phyloP scores from a whole-genome alignment of 2,113 vertebrate genomes.

The Muntiacus muntjak region DNA sequence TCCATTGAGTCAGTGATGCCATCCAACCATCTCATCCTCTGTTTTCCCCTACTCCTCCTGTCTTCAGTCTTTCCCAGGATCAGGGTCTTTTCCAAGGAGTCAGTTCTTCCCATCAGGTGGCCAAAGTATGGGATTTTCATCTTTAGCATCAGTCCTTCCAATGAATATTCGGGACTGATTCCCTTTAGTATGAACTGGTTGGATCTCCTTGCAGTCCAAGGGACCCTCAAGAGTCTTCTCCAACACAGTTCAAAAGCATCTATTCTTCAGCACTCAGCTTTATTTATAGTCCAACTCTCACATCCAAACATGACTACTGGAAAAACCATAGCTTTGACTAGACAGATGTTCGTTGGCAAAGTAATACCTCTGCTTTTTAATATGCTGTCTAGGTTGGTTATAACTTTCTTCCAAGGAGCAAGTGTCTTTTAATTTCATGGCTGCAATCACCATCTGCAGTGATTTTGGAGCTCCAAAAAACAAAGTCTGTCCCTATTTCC shows the following conservation, averaged over 20 bases:
- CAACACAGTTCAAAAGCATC: background rate
- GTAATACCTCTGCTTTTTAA: background rate
- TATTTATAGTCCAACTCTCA: background rate
- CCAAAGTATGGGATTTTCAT: background rate
- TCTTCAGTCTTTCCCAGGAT: background rate
- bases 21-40: background rate
- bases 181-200: background rate
- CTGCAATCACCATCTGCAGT: background rate
- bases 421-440: background rate
- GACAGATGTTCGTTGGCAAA: background rate
- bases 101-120: background rate
- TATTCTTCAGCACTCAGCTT: background rate
- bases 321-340: background rate
- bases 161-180: background rate
- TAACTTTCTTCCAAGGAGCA: background rate
- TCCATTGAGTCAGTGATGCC: background rate
- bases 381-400: background rate
- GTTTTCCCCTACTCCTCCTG: background rate
- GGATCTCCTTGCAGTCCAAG: background rate
- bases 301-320: background rate
- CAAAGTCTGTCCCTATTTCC: background rate
- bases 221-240: background rate
- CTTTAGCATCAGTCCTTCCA: background rate
- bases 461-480: background rate
- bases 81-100: background rate